Percentiles rank a stretch among this genome's conserved stretches.
Conservation (phyloP, 2,797 vertebrate species). For the Rhodeus uyekii region DNA sequence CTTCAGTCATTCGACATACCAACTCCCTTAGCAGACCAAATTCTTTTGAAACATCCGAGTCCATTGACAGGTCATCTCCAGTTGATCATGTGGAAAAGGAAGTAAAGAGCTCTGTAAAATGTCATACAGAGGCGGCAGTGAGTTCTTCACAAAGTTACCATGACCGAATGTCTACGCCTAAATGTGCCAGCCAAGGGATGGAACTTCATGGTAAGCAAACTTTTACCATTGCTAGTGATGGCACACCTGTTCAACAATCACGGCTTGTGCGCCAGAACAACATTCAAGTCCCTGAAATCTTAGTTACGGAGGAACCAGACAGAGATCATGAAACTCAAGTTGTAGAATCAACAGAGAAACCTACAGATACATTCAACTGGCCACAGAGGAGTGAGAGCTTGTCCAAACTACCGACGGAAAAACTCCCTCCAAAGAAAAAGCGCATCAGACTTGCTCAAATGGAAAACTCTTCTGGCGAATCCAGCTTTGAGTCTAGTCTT, state of each 20-base stretch:
- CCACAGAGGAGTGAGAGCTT: slow-evolving; percentile 95
- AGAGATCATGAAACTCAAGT: slow-evolving; percentile 84
- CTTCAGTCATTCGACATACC: slow-evolving; percentile 97
- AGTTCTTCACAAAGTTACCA: slow-evolving; percentile 64
- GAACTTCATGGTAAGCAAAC: slow-evolving; percentile 71
- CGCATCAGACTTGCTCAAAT: slow-evolving; percentile 95
- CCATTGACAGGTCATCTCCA: slow-evolving; percentile 82
- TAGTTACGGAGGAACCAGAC: slow-evolving; percentile 97
- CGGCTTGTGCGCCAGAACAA: slow-evolving; percentile 95
- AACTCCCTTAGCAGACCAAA: slow-evolving; percentile 92
- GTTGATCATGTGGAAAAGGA: slow-evolving; percentile 81
- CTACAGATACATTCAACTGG: slow-evolving; percentile 91
- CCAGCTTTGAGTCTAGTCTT: slow-evolving; percentile 90
- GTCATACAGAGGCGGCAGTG: slow-evolving; percentile 69
- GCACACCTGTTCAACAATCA: slow-evolving; percentile 77
- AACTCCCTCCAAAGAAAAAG: slow-evolving; percentile 98
- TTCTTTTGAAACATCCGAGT: slow-evolving; percentile 90
- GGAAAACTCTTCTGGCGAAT: slow-evolving; percentile 93
- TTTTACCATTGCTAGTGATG: slow-evolving; percentile 67
- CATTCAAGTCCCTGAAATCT: slow-evolving; percentile 97
- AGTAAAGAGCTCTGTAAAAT: slow-evolving; percentile 67
- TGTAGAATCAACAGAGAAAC: slow-evolving; percentile 82
- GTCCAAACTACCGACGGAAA: slow-evolving; percentile 95
- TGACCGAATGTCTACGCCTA: slow-evolving; percentile 71
- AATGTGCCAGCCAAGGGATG: slow-evolving; percentile 65